Evolutionary conservation across 1,140 invertebrate genomes (phyloP).

Genomic region (Cataglyphis hispanica): DNA sequence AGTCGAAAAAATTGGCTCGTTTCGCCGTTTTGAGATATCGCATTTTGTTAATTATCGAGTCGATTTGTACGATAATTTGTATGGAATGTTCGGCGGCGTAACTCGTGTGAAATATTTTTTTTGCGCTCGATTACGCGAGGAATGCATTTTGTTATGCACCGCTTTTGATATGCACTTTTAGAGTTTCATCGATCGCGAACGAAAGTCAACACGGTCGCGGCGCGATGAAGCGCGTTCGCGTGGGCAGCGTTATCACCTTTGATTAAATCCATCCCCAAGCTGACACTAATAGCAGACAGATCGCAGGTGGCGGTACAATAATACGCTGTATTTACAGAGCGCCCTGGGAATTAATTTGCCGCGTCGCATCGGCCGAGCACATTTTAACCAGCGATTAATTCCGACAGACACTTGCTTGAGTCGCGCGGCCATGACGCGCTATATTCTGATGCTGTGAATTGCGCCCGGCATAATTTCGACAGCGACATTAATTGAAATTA

Average conservation of each 20-base stretch:
- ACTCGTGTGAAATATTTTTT: slow-evolving; percentile 1
- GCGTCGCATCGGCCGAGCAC: slow-evolving; percentile 35
- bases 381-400: slow-evolving; percentile 63
- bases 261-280: slow-evolving; percentile 65
- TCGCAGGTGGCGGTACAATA: slow-evolving; percentile 42
- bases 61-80: slow-evolving; percentile 23
- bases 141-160: slow-evolving; percentile 19
- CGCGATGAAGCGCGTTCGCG: neutral
- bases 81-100: slow-evolving; percentile 16
- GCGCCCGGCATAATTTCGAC: slow-evolving; percentile 57
- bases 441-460: slow-evolving; percentile 51
- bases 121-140: slow-evolving; percentile 2
- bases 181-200: slow-evolving; percentile 53
- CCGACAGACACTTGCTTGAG: slow-evolving; percentile 55
- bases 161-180: slow-evolving; percentile 35
- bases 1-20: neutral
- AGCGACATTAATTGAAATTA: slow-evolving; percentile 62
- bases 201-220: slow-evolving; percentile 1
- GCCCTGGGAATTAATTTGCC: slow-evolving; percentile 51
- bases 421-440: slow-evolving; percentile 37
- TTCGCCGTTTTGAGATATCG: neutral
- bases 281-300: slow-evolving; percentile 56
- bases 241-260: slow-evolving; percentile 60
- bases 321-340: slow-evolving; percentile 37
- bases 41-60: slow-evolving; percentile 15